phyloP scores from a whole-genome alignment of 2,797 vertebrate genomes.

The Acanthopagrus latus region DNA sequence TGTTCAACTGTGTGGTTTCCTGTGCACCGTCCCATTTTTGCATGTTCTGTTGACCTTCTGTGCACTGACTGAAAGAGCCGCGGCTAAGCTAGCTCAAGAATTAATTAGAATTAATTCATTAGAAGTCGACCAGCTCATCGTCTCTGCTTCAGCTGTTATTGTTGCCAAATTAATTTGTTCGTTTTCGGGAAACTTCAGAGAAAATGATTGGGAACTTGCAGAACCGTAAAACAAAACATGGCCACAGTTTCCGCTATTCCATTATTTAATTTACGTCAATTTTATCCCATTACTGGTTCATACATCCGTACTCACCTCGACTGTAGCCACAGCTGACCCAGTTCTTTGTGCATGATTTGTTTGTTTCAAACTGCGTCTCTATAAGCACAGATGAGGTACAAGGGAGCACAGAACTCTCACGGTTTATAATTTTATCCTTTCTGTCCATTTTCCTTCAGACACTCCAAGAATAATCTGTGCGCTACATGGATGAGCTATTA shows the following conservation, averaged over 20 bases:
- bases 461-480: constrained; percentile 16
- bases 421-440: not conserved
- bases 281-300: constrained; percentile 7
- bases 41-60: not conserved
- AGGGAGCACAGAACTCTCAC: not conserved
- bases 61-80: constrained; percentile 2
- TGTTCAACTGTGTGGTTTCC: not conserved
- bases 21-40: constrained; percentile 1
- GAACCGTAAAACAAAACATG: not conserved
- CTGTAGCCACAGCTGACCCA: not conserved
- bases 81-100: not conserved
- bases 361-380: not conserved
- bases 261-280: not conserved
- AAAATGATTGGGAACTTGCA: constrained; percentile 28
- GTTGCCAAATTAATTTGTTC: constrained; percentile 23
- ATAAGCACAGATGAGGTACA: not conserved
- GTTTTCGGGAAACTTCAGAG: not conserved
- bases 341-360: not conserved
- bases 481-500: constrained; percentile 15
- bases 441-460: constrained; percentile 12
- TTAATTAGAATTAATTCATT: constrained; percentile 25
- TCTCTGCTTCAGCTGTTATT: constrained; percentile 16
- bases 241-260: constrained; percentile 1
- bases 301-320: not conserved
- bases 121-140: constrained; percentile 26